Evolutionary conservation across 2,113 vertebrate species (phyloP).

Genomic region (Callocephalon fimbriatum): DNA sequence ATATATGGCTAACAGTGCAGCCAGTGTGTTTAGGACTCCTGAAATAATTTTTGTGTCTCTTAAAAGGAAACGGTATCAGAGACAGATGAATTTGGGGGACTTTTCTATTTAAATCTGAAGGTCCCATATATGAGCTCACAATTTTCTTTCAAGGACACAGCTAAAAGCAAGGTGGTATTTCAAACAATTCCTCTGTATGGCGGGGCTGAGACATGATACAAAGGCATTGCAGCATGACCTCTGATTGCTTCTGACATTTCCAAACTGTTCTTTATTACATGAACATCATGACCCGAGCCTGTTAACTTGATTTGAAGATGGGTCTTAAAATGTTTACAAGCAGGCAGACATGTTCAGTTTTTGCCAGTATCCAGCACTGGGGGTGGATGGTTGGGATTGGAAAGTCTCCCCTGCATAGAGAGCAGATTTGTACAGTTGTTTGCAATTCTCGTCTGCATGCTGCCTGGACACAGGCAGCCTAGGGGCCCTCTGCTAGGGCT

Average conservation of each 20-base stretch:
- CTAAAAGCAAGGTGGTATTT: background rate
- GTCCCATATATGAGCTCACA: background rate
- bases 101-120: background rate
- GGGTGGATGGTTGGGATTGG: background rate
- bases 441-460: background rate
- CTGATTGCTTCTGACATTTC: constrained; percentile 48
- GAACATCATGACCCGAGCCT: background rate
- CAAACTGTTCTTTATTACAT: background rate
- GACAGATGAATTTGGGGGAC: background rate
- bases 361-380: background rate
- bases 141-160: background rate
- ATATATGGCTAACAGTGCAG: background rate
- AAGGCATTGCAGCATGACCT: constrained; percentile 18
- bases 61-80: background rate
- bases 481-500: background rate
- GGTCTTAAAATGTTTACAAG: background rate
- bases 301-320: constrained; percentile 12
- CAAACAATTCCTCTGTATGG: background rate
- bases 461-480: background rate
- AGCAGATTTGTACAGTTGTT: background rate
- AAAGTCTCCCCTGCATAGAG: background rate
- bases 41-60: background rate
- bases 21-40: background rate
- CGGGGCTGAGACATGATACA: background rate
- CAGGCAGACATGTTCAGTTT: background rate